A percentile compares a stretch with the other conserved stretches of the same genome.
phyloP scores from a whole-genome alignment of 37 sponge, comb jelly and placozoan genomes.

The Diacarnus erythraeanus region DNA sequence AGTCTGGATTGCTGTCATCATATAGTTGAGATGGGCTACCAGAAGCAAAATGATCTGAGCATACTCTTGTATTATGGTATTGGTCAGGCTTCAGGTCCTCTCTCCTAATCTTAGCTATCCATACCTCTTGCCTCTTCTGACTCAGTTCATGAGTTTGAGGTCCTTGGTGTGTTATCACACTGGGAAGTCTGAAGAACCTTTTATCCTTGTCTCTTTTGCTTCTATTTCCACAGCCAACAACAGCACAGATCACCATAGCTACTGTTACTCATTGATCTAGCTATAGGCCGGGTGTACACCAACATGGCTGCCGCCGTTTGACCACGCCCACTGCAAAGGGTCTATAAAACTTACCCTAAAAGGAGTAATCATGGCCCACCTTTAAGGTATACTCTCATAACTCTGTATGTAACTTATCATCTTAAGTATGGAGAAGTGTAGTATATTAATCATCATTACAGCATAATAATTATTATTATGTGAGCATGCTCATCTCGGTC shows the following conservation, averaged over 20 bases:
- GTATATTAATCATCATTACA: too few relatives aligned
- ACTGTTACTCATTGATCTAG: too few relatives aligned
- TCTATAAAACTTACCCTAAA: too few relatives aligned
- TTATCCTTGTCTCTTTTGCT: constrained; percentile 9
- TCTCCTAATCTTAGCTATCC: constrained; percentile 7
- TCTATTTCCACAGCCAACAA: constrained; percentile 13
- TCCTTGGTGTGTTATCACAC: constrained; percentile 19
- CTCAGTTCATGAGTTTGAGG: background rate
- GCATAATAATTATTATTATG: too few relatives aligned
- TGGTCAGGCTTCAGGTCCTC: background rate
- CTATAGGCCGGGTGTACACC: too few relatives aligned
- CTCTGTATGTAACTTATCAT: too few relatives aligned
- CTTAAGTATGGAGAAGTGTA: too few relatives aligned
- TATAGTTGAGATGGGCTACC: constrained; percentile 4
- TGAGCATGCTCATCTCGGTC: too few relatives aligned
- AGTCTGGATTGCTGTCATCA: background rate
- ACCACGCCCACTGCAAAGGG: background rate
- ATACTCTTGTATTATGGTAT: constrained; percentile 7
- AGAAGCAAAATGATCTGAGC: constrained; percentile 18
- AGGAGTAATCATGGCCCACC: too few relatives aligned
- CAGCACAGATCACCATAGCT: background rate
- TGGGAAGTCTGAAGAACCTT: constrained; percentile 8
- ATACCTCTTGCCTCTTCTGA: constrained; percentile 1
- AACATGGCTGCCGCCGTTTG: background rate
- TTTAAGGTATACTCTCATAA: too few relatives aligned